Conservation (phyloP, 2,888 invertebrate species). For the Neoitamus cyanurus region DNA sequence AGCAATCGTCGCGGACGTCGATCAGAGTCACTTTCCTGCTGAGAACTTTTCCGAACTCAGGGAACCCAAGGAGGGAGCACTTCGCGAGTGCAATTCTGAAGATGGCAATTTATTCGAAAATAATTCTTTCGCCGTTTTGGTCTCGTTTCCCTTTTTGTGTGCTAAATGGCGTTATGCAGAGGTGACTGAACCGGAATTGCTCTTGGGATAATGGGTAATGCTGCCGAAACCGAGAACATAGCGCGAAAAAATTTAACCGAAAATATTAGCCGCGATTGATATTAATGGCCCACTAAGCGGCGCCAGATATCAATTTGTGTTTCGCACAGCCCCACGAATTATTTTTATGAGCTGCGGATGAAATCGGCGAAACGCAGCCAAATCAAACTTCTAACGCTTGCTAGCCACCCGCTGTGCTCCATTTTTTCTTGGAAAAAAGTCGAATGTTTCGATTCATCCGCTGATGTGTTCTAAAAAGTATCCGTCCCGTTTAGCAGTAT, state of each 20-base stretch:
- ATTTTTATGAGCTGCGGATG: background rate
- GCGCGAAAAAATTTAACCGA: background rate
- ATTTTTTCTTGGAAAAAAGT: background rate
- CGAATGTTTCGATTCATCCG: background rate
- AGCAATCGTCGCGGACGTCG: background rate
- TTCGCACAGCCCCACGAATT: background rate
- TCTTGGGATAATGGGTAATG: background rate
- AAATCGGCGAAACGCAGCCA: background rate
- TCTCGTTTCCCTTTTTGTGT: background rate
- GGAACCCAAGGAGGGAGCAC: background rate
- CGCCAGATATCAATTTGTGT: background rate
- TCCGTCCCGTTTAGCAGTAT: background rate
- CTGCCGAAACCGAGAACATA: background rate
- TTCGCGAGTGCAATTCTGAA: background rate
- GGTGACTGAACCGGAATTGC: background rate
- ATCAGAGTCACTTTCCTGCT: background rate
- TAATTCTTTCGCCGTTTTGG: background rate
- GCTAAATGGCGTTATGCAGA: background rate
- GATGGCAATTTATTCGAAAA: background rate
- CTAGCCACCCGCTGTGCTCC: background rate
- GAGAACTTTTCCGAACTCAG: background rate
- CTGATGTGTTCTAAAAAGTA: background rate
- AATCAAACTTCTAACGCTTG: background rate
- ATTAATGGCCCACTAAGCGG: background rate
- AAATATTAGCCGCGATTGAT: background rate